Evolutionary conservation across 2,888 invertebrate genomes (phyloP), one percentile per base, ranked within the genome.

Genomic region (Nowickia ferox): DNA sequence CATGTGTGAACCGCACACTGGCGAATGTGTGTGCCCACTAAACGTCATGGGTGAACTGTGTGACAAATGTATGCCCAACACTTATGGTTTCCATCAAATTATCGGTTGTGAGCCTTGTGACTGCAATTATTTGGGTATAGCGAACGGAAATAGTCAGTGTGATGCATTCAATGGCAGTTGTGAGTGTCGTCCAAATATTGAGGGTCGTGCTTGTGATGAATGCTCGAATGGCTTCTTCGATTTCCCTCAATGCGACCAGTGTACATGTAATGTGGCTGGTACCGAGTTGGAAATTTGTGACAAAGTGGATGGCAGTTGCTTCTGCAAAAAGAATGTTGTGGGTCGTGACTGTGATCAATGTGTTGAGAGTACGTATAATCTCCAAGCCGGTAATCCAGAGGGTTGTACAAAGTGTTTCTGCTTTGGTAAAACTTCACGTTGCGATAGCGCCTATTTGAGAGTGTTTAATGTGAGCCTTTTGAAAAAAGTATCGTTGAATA

Each of bases 401-500:
- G 99, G 99, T 1, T 99, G 99, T 91, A 98, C 98, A 1, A 96
- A 97, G 88, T 99, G 99, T 91, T 99, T 98, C 95, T 99, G 99
- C 92, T 99, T 98, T 91, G 98, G 98, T 1, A 97, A 97, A 92
- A 97, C 98, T 0, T 96, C 96, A 0, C 94, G 96, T 9, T 99
- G 99, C 91, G 93, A 94, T 65, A 97, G 97, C 85, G 97, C 98
- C 0, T 95, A 94, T 87, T 93, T 97, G 42, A 88, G 91, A 8
- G 89, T 92, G 9, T 93, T 91, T 84, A 93, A 93, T 86, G 91
- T 93, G 0, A 93, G 93, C 63, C 89, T 93, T 46, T 76, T 93
- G 72, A 90, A 88, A 38, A 89, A 92, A 11, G 88, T 90, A 2
- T 89, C 91, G 0, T 87, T 93, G 11, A 92, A 89, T 53, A 90